These are phyloP conservation scores for Varanus komodoensis DNA, from an alignment of 2,113 vertebrate genomes.

Conservation along the genomic window DNA sequence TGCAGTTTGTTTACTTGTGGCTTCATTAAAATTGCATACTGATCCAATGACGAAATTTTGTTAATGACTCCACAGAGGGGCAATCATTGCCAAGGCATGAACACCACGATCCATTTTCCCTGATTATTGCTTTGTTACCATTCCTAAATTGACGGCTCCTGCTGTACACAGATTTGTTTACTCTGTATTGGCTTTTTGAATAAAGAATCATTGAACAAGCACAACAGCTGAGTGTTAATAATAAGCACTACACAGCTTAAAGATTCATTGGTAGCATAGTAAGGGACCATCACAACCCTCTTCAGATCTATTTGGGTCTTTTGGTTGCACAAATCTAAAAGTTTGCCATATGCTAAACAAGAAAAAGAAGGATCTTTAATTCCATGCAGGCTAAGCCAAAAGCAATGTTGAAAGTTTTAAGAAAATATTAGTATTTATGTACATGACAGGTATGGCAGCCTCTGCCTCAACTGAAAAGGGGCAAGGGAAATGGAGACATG, in stretches of 20 bases:
- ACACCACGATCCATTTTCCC: conserved; percentile 76
- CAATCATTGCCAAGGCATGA: conserved; percentile 70
- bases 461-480: not conserved
- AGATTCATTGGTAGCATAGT: conserved; percentile 43
- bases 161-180: conserved; percentile 74
- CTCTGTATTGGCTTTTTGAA: conserved; percentile 71
- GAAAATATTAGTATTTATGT: not conserved
- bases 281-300: conserved; percentile 46
- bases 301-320: conserved; percentile 1
- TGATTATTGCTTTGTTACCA: conserved; percentile 76
- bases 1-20: conserved; percentile 73
- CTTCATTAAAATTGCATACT: conserved; percentile 80
- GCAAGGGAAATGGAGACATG: not conserved
- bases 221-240: conserved; percentile 48
- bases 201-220: conserved; percentile 63
- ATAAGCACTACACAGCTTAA: conserved; percentile 51
- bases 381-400: conserved; percentile 20
- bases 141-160: conserved; percentile 80
- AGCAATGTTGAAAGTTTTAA: conserved; percentile 11
- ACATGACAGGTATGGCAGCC: not conserved
- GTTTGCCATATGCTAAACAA: not conserved
- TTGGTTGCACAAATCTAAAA: conserved; percentile 38
- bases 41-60: conserved; percentile 72
- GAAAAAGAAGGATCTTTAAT: conserved; percentile 29
- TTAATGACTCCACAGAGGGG: conserved; percentile 77